Conservation (phyloP, 2,797 vertebrate genomes). For the Bradypodion pumilum region DNA sequence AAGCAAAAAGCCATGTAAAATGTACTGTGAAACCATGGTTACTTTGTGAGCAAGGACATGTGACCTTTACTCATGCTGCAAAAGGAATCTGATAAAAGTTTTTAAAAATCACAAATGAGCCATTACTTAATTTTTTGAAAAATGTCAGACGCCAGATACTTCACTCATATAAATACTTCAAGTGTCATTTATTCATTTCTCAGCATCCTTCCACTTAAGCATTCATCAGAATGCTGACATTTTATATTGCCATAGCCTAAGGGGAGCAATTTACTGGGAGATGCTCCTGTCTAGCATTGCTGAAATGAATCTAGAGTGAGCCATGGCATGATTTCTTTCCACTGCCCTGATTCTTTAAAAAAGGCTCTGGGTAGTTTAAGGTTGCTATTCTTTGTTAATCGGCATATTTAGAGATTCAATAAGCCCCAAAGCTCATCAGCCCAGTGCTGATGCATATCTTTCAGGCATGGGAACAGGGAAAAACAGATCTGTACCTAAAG, state of each 20-base stretch:
- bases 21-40: neutral
- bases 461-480: neutral
- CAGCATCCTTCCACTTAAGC: conserved; percentile 44
- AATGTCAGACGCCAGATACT: conserved; percentile 45
- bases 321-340: neutral
- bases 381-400: neutral
- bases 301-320: neutral
- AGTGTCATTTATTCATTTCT: conserved; percentile 31
- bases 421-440: neutral
- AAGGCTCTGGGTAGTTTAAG: neutral
- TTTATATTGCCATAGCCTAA: conserved; percentile 31
- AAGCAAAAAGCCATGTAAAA: conserved; percentile 34
- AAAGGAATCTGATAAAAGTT: conserved; percentile 51
- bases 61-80: conserved; percentile 44
- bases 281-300: neutral
- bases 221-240: conserved; percentile 31
- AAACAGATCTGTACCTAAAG: too few species aligned
- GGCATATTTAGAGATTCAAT: neutral
- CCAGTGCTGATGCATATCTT: neutral
- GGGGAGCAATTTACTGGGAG: conserved; percentile 6
- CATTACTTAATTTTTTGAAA: conserved; percentile 52
- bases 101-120: conserved; percentile 40
- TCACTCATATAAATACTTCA: conserved; percentile 44
- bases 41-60: conserved; percentile 39
- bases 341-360: neutral